Evolutionary conservation across 2,888 invertebrate genomes (phyloP), one percentile per base, ranked within the genome.

Genomic region (Leptopilina myrica): DNA sequence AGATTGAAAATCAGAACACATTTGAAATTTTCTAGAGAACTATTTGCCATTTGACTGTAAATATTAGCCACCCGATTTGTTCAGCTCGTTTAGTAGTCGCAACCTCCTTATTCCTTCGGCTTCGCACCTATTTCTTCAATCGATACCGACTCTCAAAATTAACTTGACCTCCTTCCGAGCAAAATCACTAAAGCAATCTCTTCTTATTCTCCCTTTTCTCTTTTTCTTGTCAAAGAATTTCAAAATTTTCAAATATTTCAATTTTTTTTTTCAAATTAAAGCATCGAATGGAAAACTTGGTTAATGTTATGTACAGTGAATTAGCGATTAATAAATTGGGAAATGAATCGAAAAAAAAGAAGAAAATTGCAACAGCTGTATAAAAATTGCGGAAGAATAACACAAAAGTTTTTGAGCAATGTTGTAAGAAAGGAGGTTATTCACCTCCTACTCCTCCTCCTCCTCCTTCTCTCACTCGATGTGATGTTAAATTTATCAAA

Each of bases 11-110:
- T 33, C 33, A 33, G 33, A 33, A 33, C 43, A 43, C 43, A 43
- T 89, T 86, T 81, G 78, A 82, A 77, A 33, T 33, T 33, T 33
- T 80, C 78, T 79, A 76, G 75, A n/a, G 66, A 79, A 83, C 33
- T 79, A 85, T 85, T 84, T 33, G 33, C 33, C 33, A 83, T 84
- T 84, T 84, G 76, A 84, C 84, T 84, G 83, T 85, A 84, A 84
- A 86, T 86, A 85, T 87, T 85, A 83, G 84, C 78, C 75, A 67
- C 56, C 73, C 56, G 77, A 77, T 79, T 65, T 76, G 78, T 64
- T 79, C 81, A 77, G 53, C 78, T 79, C 82, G 81, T 78, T 49
- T 49, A 81, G 84, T 78, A 80, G 81, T 66, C 80, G 43, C 43
- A 76, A 73, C 67, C 80, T 84, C 83, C 78, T 78, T 20, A 66